Percentiles rank a stretch among this genome's conserved stretches.
Conservation (phyloP, 30 jellyfish, hydroid and myxozoan species). For the Pelagia noctiluca region DNA sequence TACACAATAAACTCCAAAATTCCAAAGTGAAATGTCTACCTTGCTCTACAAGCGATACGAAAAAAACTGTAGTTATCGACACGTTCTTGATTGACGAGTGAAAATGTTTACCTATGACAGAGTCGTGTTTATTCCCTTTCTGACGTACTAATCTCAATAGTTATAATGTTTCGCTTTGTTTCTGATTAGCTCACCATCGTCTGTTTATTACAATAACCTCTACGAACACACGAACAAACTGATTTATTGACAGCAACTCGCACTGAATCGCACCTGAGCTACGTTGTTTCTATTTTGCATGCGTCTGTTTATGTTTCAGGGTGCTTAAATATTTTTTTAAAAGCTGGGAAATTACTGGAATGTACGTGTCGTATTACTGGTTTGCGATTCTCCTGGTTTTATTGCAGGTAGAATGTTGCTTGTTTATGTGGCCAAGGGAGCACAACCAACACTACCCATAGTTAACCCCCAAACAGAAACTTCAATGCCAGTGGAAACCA, state of each 20-base stretch:
- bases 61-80: too few relatives aligned
- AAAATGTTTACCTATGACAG: too few relatives aligned
- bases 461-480: background rate
- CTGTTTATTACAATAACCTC: too few relatives aligned
- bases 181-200: too few relatives aligned
- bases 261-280: background rate
- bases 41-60: too few relatives aligned
- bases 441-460: background rate
- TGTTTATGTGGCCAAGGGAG: background rate
- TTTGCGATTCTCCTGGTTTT: slow-evolving; percentile 64
- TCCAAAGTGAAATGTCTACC: too few relatives aligned
- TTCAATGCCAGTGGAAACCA: background rate
- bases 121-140: background rate
- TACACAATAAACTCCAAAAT: too few relatives aligned
- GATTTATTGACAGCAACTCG: slow-evolving; percentile 5
- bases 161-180: background rate
- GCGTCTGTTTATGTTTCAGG: slow-evolving; percentile 44
- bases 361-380: slow-evolving; percentile 72
- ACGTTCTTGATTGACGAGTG: too few relatives aligned
- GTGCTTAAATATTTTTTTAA: slow-evolving; percentile 64
- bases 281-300: background rate
- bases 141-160: background rate
- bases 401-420: slow-evolving; percentile 69
- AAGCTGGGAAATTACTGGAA: slow-evolving; percentile 82
- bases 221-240: too few relatives aligned